Evolutionary conservation across 2,797 vertebrate genomes (phyloP), one percentile per base, ranked within the genome.

Genomic region (Setipinna tenuifilis): DNA sequence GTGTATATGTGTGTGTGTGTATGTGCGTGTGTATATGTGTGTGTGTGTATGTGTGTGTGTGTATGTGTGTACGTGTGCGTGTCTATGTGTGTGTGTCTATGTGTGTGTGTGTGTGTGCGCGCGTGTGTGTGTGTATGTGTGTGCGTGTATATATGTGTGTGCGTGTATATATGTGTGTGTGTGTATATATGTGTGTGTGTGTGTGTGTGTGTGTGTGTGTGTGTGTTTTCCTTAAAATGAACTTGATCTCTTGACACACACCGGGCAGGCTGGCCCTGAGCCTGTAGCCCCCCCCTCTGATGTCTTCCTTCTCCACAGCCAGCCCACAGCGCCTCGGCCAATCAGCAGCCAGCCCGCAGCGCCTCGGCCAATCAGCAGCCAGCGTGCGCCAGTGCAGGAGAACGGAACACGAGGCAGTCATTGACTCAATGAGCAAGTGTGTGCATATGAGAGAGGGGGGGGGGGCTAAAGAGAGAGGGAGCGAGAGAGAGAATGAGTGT

Each of bases 401-500:
- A 78, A 41, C 21, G 71, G 19, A 21, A 21, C 71, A 75, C 68
- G 68, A 35, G 31, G 68, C 68, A 75, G 31, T 44, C 71, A 78
- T 19, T n/a, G 71, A 78, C 25, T 71, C 25, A 84, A 44, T 28
- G 50, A 84, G 44, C 44, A 19, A 83, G 41, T 21, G 10, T 68
- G 62, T 75, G 46, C 1, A 2, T 0, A 44, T 14, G 14, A 48
- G 44, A 68, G 14, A 48, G 28, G 57, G 41, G 31, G 7, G 9
- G 2, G 65, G 86, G 85, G 91, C 35, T 5, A 3, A 23, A 28
- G 65, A 6, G 31, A 35, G 68, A 0, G n/a, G n/a, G 88, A 87
- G 88, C n/a, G n/a, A n/a, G n/a, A n/a, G n/a, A n/a, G n/a, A n/a
- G n/a, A n/a, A n/a, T n/a, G n/a, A n/a, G 81, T 54, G 41, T 14